Evolutionary conservation across 2,113 vertebrate species (phyloP).

Genomic region (Corythaeola cristata): DNA sequence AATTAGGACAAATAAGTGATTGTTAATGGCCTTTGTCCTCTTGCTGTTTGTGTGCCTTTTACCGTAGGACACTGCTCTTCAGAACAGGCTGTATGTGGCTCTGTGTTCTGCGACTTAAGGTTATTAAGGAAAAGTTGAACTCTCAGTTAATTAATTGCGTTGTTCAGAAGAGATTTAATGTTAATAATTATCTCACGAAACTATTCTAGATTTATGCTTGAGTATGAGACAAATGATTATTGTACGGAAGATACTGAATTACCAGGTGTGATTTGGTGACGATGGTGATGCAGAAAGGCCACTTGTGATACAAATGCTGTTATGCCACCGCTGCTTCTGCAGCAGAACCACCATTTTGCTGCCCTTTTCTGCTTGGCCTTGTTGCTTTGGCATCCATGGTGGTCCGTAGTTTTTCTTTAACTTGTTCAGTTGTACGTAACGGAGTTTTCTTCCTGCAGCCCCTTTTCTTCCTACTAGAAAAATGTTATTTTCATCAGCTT

Average conservation of each 20-base stretch:
- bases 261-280: not conserved
- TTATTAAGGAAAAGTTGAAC: not conserved
- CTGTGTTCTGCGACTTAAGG: not conserved
- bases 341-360: not conserved
- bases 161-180: not conserved
- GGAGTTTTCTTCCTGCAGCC: not conserved
- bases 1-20: constrained; percentile 48
- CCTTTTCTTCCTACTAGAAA: not conserved
- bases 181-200: not conserved
- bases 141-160: not conserved
- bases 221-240: not conserved
- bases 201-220: not conserved
- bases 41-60: constrained; percentile 31
- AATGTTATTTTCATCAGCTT: not conserved
- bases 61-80: not conserved
- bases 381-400: not conserved
- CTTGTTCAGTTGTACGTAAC: not conserved
- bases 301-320: not conserved
- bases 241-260: not conserved
- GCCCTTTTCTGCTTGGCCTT: not conserved
- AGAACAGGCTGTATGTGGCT: not conserved
- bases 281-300: not conserved
- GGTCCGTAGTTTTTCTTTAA: not conserved
- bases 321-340: not conserved
- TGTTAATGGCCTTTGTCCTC: constrained; percentile 65